Percentiles rank a stretch among this genome's conserved stretches.
These are phyloP conservation scores for Paradoxurus hermaphroditus DNA, from an alignment of 2,113 vertebrate genomes.

Conservation along the genomic window DNA sequence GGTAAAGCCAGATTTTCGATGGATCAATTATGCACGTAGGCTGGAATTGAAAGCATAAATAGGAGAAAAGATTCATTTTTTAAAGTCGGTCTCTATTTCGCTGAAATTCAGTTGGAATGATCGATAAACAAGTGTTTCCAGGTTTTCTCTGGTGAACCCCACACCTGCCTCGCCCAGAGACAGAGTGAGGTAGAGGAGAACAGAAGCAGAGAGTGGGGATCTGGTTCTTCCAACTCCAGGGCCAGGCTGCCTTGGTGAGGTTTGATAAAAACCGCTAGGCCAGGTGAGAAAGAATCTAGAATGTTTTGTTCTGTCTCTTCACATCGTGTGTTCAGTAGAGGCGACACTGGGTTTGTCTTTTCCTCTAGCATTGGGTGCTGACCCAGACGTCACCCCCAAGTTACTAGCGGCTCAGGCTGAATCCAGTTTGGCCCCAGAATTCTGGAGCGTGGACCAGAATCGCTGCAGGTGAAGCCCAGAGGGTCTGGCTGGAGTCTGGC, in stretches of 20 bases:
- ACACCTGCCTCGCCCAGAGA: neutral
- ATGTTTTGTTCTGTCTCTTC: neutral
- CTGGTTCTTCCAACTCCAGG: neutral
- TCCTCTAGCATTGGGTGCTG: neutral
- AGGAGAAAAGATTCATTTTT: slow-evolving; percentile 2
- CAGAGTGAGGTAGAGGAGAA: neutral
- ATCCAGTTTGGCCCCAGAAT: slow-evolving; percentile 28
- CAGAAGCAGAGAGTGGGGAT: neutral
- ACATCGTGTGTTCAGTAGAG: neutral
- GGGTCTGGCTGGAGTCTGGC: slow-evolving; percentile 11
- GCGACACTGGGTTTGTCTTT: neutral
- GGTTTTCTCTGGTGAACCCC: neutral
- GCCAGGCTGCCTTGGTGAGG: neutral
- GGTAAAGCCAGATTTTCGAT: neutral
- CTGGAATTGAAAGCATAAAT: neutral
- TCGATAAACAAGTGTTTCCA: neutral
- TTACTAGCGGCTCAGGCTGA: neutral
- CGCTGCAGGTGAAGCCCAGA: slow-evolving; percentile 25
- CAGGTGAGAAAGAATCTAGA: slow-evolving; percentile 1
- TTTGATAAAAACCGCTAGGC: neutral
- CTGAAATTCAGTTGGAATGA: neutral
- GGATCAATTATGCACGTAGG: neutral
- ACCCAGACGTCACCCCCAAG: neutral
- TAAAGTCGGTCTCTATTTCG: neutral
- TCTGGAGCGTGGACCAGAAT: neutral